A percentile compares a stretch with the other conserved stretches of the same genome.
phyloP scores from a whole-genome alignment of 2,888 invertebrate genomes.

The Hedychridium roseum region DNA sequence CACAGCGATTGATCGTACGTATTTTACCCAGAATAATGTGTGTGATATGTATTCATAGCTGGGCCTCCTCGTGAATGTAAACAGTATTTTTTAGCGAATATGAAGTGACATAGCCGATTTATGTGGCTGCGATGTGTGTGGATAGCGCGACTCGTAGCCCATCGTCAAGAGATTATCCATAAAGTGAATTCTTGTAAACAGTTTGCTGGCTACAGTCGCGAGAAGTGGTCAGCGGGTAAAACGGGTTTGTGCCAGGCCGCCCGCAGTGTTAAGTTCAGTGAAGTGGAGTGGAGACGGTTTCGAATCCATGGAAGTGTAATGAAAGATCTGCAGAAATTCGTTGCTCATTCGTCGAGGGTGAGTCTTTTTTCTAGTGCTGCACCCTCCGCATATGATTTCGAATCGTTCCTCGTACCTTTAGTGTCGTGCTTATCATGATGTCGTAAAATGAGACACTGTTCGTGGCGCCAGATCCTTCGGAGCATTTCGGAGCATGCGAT shows the following conservation, averaged over 20 bases:
- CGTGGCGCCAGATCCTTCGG: neutral
- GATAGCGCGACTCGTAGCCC: conserved; percentile 22
- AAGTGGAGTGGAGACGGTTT: conserved; percentile 27
- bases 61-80: conserved; percentile 48
- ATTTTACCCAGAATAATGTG: conserved; percentile 47
- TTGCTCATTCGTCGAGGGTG: conserved; percentile 30
- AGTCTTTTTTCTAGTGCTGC: conserved; percentile 14
- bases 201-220: no score
- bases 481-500: neutral
- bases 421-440: no score
- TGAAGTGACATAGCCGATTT: conserved; percentile 47
- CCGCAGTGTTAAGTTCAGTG: conserved; percentile 23
- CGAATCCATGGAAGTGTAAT: conserved; percentile 39
- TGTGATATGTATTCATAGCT: conserved; percentile 39
- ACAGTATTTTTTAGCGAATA: conserved; percentile 50
- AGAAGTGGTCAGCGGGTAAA: conserved; percentile 25
- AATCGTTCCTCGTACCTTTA: no score
- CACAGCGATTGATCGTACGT: conserved; percentile 54
- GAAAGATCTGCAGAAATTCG: conserved; percentile 32
- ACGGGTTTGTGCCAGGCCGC: conserved; percentile 33
- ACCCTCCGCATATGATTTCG: neutral
- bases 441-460: no score
- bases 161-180: no score
- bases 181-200: no score
- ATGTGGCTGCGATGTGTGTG: conserved; percentile 33